A percentile compares a stretch with the other conserved stretches of the same genome.
These are phyloP conservation scores for human DNA, from an alignment of 2,113 vertebrate species.

Conservation along the genomic window DNA sequence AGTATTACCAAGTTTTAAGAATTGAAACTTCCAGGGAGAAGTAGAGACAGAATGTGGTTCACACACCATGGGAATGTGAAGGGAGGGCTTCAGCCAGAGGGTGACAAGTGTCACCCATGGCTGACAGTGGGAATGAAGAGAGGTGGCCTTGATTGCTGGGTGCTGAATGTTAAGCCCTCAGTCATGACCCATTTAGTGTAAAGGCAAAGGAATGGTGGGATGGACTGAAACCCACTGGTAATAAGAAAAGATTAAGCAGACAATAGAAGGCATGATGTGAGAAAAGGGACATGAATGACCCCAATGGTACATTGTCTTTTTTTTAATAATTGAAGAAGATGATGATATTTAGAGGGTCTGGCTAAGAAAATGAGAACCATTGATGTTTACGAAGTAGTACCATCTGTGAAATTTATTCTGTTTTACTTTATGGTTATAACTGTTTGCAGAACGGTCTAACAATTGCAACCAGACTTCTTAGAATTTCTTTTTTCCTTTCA, in stretches of 20 bases:
- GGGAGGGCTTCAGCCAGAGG: not conserved
- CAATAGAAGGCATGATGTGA: not conserved
- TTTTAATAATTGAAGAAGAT: not conserved
- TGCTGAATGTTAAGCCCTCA: not conserved
- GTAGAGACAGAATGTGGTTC: conserved; percentile 68
- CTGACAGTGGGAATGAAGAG: not conserved
- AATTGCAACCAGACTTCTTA: not conserved
- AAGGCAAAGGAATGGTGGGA: not conserved
- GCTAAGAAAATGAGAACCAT: conserved; percentile 2
- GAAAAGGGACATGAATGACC: not conserved
- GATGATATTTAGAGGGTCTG: not conserved
- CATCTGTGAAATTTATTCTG: not conserved
- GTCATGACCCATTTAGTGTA: not conserved
- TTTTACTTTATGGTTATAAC: not conserved
- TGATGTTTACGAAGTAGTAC: not conserved
- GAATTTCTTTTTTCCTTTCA: not conserved
- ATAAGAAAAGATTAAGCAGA: not conserved
- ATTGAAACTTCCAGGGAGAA: conserved; percentile 79
- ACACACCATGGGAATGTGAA: conserved; percentile 9
- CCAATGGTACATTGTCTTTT: not conserved
- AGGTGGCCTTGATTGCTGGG: not conserved
- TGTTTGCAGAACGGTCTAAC: not conserved
- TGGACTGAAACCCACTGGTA: not conserved
- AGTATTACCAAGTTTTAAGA: conserved; percentile 75
- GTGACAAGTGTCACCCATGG: not conserved